Base-by-base conservation (phyloP, 2,113 vertebrate genomes). In the Jaculus jaculus region DNA sequence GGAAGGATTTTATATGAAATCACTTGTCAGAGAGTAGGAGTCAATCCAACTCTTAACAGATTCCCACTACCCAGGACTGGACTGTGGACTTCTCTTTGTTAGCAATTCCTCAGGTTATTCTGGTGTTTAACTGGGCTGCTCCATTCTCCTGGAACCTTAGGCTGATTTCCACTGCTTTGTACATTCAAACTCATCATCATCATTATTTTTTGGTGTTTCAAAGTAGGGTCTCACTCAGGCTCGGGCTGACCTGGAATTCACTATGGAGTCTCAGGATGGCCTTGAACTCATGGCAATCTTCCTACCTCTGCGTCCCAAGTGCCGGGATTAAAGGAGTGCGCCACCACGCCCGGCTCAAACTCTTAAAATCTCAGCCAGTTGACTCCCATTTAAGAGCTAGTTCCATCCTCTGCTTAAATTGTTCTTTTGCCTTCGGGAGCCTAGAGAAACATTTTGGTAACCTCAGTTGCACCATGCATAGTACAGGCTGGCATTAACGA, bases 1-100 rank as follows among this genome's bases (percentile, higher is more conserved):
- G 42, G 42, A 47, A 47, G 42, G 42, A 47, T 81, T 94, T 87
- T 80, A 72, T 20, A 58, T 63, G 47, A 82, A 91, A 79, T 94
- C 28, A 34, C 34, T 54, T 61, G n/a, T 23, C 7, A 23, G 30
- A 71, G 37, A 80, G 28, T 60, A 28, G 42, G 16, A 21, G 26
- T 6, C 21, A 75, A 81, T 6, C 32, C 72, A 32, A 68, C n/a
- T 7, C 30, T 23, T 75, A 74, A 75, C 28, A 83, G 79, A 93
- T 80, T 75, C 47, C 39, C 5, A 66, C 0, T 51, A 34, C 34
- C 69, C n/a, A 77, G 15, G 11, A 18, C 23, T 39, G 17, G 23
- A 9, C 2, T 34, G 12, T 16, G 34, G 15, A 68, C 21, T 63
- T 61, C 74, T 84, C 51, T 84, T 89, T 47, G 23, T 73, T 79